phyloP scores from a whole-genome alignment of 2,797 vertebrate genomes.

The Pseudochirops corinnae region DNA sequence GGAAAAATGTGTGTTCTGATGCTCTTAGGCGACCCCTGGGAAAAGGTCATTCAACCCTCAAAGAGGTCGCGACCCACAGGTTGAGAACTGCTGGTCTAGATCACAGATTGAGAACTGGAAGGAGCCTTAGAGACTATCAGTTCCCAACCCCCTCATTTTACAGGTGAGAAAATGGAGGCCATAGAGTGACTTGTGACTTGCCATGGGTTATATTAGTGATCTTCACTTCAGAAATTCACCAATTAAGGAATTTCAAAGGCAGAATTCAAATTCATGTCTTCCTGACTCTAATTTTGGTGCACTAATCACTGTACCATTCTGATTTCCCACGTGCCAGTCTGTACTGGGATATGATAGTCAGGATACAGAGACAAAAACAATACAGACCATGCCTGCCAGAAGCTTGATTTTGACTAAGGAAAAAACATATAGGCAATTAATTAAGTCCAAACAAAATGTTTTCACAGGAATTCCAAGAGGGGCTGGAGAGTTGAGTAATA shows the following conservation, averaged over 20 bases:
- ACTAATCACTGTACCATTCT: background rate
- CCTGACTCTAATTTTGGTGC: background rate
- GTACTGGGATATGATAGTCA: background rate
- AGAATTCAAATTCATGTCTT: background rate
- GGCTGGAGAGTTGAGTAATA: background rate
- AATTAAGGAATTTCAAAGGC: background rate
- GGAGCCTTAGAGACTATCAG: background rate
- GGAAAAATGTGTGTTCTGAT: too few species aligned
- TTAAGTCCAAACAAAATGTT: background rate
- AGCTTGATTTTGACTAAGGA: background rate
- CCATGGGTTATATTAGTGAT: background rate
- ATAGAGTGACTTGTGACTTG: background rate
- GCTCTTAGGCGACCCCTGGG: too few species aligned
- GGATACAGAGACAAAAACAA: background rate
- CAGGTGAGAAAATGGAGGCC: background rate
- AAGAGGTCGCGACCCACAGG: too few species aligned
- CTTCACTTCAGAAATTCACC: background rate
- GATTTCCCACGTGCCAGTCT: background rate
- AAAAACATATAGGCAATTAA: background rate
- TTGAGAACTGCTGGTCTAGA: background rate
- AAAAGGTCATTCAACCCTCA: too few species aligned
- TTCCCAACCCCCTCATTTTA: background rate
- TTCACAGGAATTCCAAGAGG: background rate
- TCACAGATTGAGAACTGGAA: background rate
- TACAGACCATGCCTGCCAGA: background rate